Evolutionary conservation across 2,888 invertebrate species (phyloP), one percentile per base, ranked within the genome.

Genomic region (Dryobota labecula): DNA sequence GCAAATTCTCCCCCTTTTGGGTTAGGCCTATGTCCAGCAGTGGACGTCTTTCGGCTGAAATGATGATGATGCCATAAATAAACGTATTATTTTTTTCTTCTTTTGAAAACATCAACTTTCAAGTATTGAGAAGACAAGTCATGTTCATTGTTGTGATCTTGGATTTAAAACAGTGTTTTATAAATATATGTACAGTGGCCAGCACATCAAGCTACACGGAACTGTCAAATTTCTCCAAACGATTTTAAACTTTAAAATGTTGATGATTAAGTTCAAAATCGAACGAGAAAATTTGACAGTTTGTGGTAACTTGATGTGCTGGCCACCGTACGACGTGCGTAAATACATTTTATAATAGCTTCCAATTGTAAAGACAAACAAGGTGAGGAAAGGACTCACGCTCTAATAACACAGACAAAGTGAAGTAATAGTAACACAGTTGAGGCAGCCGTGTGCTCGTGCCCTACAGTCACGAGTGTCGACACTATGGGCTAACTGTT

Each of bases 381-480:
- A 68, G 78, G 65, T 68, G 54, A 79, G 36, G 82, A 71, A 79
- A 79, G 51, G 78, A 82, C 78, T 71, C 78, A 71, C 78, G 72
- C 72, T 82, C 78, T 49, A 68, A 58, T 82, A 78, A 82, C 78
- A 77, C 53, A 45, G 47, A 41, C 45, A 45, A 36, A 47, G 56
- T 83, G 53, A 65, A 69, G 82, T 73, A 82, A 71, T 57, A 57
- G 18, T 43, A 57, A 15, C 49, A 56, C 49, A 67, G 38, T 72
- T 72, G 70, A 68, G 47, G 61, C 66, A 63, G 43, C 56, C 47
- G 57, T 27, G 62, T 43, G 33, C 51, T 72, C 61, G 60, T 66
- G 73, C 15, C 62, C 61, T 54, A 30, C 43, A 47, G 73, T 69
- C 73, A 72, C 77, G 82, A 45, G 66, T 82, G 70, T 64, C 81